These are phyloP conservation scores for Oscheius sp. DNA, from an alignment of 2,888 invertebrate species.

Conservation along the genomic window DNA sequence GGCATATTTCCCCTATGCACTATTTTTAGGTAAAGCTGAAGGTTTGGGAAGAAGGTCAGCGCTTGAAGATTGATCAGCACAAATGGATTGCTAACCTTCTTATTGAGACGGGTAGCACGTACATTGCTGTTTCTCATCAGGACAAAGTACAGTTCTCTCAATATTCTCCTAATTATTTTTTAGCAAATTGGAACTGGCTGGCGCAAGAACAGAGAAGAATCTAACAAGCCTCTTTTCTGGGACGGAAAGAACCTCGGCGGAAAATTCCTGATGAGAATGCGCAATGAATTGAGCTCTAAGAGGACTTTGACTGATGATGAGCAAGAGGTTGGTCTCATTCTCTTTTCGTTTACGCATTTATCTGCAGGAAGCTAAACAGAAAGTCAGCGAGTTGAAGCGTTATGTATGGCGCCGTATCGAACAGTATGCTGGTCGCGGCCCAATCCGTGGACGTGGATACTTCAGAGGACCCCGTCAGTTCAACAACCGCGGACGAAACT, in stretches of 20 bases:
- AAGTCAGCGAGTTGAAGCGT: conserved; percentile 10
- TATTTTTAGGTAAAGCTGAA: conserved; percentile 53
- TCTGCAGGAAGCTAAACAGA: conserved; percentile 30
- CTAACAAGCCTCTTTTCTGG: conserved; percentile 65
- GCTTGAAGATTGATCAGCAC: conserved; percentile 61
- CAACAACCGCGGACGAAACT: neutral
- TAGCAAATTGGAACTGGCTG: conserved; percentile 68
- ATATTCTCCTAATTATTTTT: conserved; percentile 4
- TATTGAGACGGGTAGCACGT: conserved; percentile 53
- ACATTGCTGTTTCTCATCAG: conserved; percentile 64
- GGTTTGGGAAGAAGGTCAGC: conserved; percentile 64
- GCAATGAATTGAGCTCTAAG: conserved; percentile 46
- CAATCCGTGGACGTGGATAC: neutral
- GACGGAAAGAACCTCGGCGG: conserved; percentile 69
- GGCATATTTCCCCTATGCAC: neutral
- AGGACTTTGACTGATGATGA: conserved; percentile 58
- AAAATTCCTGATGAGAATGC: conserved; percentile 62
- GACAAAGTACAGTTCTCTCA: conserved; percentile 56
- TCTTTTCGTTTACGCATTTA: neutral
- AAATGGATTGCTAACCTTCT: conserved; percentile 62
- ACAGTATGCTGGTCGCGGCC: neutral
- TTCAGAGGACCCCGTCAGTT: conserved; percentile 10
- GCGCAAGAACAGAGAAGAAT: conserved; percentile 69
- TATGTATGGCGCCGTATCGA: conserved; percentile 39
- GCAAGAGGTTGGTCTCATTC: conserved; percentile 47